These are phyloP conservation scores for Laspeyria flexula DNA, from an alignment of 2,888 invertebrate species.

Conservation along the genomic window DNA sequence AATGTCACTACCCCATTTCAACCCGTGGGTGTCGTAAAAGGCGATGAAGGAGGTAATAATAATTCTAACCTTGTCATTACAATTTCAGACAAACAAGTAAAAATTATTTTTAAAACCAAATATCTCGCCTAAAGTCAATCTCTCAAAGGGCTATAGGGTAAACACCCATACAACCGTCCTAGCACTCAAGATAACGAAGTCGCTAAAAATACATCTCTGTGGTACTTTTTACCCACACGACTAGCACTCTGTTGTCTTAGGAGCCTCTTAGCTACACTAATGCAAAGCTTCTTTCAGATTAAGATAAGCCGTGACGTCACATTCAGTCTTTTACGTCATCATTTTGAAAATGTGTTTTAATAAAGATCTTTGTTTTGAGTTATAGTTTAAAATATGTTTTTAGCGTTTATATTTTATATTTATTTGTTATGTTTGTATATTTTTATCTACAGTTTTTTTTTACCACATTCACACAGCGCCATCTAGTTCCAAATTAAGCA, in stretches of 20 bases:
- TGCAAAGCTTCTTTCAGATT: not conserved
- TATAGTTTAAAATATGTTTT: no score
- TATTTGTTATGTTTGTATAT: no score
- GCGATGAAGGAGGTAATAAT: no score
- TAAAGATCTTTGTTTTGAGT: not conserved
- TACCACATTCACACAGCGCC: no score
- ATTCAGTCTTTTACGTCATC: not conserved
- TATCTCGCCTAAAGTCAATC: not conserved
- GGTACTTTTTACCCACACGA: slow-evolving; percentile 6
- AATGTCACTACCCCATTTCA: no score
- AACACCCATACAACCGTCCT: slow-evolving; percentile 34
- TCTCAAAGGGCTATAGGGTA: slow-evolving; percentile 12
- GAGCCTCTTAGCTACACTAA: slow-evolving; percentile 20
- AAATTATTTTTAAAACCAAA: not conserved
- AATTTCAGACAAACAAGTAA: not conserved
- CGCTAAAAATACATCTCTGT: slow-evolving; percentile 45
- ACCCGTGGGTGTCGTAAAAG: no score
- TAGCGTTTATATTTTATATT: no score
- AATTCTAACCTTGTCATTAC: no score
- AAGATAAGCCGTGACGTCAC: not conserved
- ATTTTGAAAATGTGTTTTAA: no score
- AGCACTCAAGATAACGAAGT: slow-evolving; percentile 54
- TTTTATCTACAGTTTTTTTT: no score
- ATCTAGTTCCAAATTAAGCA: no score
- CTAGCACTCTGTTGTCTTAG: slow-evolving; percentile 26